Conservation (phyloP, 2,888 invertebrate genomes). For the Macrosiphum euphorbiae region DNA sequence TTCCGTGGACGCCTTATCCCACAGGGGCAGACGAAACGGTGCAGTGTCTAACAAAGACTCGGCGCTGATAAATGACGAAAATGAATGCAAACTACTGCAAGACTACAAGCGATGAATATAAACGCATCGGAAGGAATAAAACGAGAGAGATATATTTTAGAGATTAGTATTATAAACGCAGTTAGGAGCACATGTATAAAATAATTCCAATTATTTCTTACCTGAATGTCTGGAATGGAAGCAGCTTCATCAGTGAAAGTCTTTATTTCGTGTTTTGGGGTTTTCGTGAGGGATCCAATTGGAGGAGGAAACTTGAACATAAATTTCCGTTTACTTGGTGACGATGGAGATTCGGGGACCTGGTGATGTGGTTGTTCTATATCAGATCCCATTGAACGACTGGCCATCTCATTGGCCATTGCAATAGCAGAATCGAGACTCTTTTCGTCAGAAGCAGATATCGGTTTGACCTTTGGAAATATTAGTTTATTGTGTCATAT, state of each 20-base stretch:
- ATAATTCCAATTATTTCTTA: constrained; percentile 70
- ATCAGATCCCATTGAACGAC: constrained; percentile 73
- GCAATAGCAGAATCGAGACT: constrained; percentile 93
- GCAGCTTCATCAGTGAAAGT: constrained; percentile 93
- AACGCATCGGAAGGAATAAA: constrained; percentile 54
- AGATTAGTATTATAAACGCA: constrained; percentile 33
- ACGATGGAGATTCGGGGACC: constrained; percentile 74
- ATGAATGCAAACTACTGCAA: constrained; percentile 71
- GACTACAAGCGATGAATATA: constrained; percentile 68
- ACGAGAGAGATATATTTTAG: constrained; percentile 2
- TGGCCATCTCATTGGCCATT: constrained; percentile 91
- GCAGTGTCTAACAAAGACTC: constrained; percentile 72
- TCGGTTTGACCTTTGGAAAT: constrained; percentile 81
- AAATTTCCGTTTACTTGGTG: constrained; percentile 84
- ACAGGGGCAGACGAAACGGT: constrained; percentile 75
- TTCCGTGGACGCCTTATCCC: constrained; percentile 82
- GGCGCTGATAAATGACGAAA: constrained; percentile 72
- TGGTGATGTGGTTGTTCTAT: constrained; percentile 66
- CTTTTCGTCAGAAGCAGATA: constrained; percentile 92
- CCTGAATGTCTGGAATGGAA: constrained; percentile 89
- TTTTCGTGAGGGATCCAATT: constrained; percentile 70
- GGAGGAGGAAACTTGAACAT: constrained; percentile 80
- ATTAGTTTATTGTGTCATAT: background rate
- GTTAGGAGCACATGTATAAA: background rate
- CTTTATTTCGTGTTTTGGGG: constrained; percentile 79